Evolutionary conservation across 2,113 vertebrate species (phyloP).

Genomic region (Lichenostomus cassidix): DNA sequence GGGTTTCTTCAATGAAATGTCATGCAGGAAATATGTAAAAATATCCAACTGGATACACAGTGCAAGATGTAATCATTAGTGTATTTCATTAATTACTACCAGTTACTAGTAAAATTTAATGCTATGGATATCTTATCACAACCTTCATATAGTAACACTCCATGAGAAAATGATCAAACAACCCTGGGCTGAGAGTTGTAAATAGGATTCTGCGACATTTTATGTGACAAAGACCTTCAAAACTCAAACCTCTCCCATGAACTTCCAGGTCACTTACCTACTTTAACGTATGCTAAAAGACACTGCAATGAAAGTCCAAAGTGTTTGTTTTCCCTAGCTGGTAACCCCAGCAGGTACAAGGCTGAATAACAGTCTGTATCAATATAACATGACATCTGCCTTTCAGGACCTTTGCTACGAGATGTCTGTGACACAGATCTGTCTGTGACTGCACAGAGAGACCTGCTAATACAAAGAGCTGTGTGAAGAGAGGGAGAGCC

Average conservation of each 20-base stretch:
- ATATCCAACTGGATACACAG: not conserved
- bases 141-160: not conserved
- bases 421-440: not conserved
- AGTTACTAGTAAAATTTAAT: not conserved
- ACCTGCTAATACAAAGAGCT: not conserved
- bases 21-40: not conserved
- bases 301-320: not conserved
- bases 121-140: not conserved
- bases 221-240: not conserved
- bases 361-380: not conserved
- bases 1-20: not conserved
- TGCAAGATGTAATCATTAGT: not conserved
- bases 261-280: not conserved
- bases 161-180: not conserved
- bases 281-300: not conserved
- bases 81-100: not conserved
- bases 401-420: not conserved
- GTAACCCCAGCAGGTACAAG: not conserved
- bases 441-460: not conserved
- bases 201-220: not conserved
- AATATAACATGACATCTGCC: not conserved
- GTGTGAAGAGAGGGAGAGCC: not conserved
- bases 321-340: not conserved
- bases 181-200: fast-evolving
- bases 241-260: not conserved